Evolutionary conservation across 2,888 invertebrate species (phyloP), one percentile per base, ranked within the genome.

Genomic region (Epistrophe eligans): DNA sequence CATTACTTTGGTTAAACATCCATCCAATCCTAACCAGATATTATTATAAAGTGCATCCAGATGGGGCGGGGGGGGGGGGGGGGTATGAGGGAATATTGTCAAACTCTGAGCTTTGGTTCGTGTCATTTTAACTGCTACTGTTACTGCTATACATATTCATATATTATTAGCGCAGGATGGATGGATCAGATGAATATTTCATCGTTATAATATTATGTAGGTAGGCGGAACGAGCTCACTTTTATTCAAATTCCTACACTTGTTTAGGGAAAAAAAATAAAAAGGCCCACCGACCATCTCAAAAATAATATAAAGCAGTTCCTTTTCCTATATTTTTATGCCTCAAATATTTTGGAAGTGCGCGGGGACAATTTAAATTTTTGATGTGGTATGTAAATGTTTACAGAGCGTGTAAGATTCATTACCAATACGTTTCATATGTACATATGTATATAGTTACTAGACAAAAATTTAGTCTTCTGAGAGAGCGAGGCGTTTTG

Each of bases 351-450:
- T 70, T 40, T 11, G 8, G 11, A 55, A 40, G n/a, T 10, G 40
- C 3, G 24, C 24, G 62, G 73, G 66, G 48, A 62, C 50, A 87
- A 87, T 87, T 87, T 87, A 87, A 83, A 87, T 83, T 83, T 79
- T 83, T 87, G 87, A 87, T 87, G 83, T 79, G 83, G 71, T 87
- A 74, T 79, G 87, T 83, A 83, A 87, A 87, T 87, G 79, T 87
- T 87, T 87, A 87, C 83, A 87, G 79, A 87, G 87, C 87, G 87
- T 87, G 87, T 83, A 87, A 83, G 79, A 87, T 87, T 87, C 87
- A 87, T 87, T 87, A 87, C 83, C 83, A 77, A 87, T 87, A 82
- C 79, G 74, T 60, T 85, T 48, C 9, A 40, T 38, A 40, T 5
- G 24, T 24, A 24, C n/a, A n/a, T n/a, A n/a, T n/a, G n/a, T 24